Evolutionary conservation across 30 jellyfish, hydroid and myxozoan species (phyloP), one percentile per base, ranked within the genome.

Genomic region (Hydra vulgaris): DNA sequence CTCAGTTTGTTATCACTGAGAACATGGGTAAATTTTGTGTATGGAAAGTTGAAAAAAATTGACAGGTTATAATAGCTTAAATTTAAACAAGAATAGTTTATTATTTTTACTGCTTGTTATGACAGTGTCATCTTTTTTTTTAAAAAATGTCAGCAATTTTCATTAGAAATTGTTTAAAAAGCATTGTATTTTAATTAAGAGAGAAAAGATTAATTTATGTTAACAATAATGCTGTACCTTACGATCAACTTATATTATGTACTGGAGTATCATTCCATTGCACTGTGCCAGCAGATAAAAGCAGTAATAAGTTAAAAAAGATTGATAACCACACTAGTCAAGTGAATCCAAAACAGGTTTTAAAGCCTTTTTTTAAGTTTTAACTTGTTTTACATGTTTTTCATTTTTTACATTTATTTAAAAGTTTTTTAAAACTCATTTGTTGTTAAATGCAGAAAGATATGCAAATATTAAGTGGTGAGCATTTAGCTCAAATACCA

Each of bases 281-380:
- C 22, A 88, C 99, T 19, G 95, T 87, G 19, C 99, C 99, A 18
- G 85, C 96, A 7, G 96, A 89, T 18, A 94, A 88, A 15, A 95
- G 86, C 66, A 71, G 84, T 52, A 76, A 85, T 40, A 12, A 40
- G 12, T 40, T 12, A 40, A 40, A n/a, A n/a, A n/a, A n/a, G n/a
- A n/a, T n/a, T n/a, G n/a, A n/a, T n/a, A n/a, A n/a, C n/a, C n/a
- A n/a, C n/a, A n/a, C n/a, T n/a, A n/a, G n/a, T n/a, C n/a, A n/a
- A n/a, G n/a, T n/a, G n/a, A n/a, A n/a, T n/a, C n/a, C n/a, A n/a
- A n/a, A n/a, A n/a, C n/a, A n/a, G n/a, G n/a, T n/a, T n/a, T n/a
- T n/a, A n/a, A n/a, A n/a, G n/a, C n/a, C n/a, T n/a, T n/a, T n/a
- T n/a, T n/a, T n/a, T n/a, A n/a, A n/a, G n/a, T n/a, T n/a, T n/a